Percentiles rank a stretch among this genome's conserved stretches.
phyloP scores from a whole-genome alignment of 2,888 invertebrate species.

The Sphaeridia pumilis region DNA sequence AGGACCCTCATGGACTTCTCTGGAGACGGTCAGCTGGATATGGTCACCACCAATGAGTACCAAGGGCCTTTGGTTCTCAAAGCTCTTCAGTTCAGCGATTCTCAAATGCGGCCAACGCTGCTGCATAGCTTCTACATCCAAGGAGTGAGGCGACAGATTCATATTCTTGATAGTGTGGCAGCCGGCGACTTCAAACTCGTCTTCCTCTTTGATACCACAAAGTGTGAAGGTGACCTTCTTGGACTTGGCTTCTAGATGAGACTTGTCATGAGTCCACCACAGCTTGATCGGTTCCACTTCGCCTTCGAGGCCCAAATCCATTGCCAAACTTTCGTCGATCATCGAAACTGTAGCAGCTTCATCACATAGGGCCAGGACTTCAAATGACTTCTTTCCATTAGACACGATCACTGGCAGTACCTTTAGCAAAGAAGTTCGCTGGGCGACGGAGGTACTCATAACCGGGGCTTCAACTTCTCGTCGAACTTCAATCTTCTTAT shows the following conservation, averaged over 20 bases:
- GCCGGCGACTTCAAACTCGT: background rate
- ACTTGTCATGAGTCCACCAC: background rate
- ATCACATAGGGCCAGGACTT: slow-evolving; percentile 12
- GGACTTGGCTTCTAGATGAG: background rate
- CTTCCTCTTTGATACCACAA: background rate
- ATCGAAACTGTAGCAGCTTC: slow-evolving; percentile 8
- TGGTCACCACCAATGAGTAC: slow-evolving; percentile 18
- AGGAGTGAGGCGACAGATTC: slow-evolving; percentile 5
- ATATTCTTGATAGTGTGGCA: slow-evolving; percentile 5
- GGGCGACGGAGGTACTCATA: background rate
- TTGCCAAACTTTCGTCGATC: slow-evolving; percentile 6
- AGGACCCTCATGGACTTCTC: slow-evolving; percentile 3
- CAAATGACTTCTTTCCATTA: background rate
- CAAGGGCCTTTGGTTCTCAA: background rate
- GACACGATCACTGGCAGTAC: slow-evolving; percentile 6
- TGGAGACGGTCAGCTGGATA: background rate
- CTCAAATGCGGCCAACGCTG: slow-evolving; percentile 6
- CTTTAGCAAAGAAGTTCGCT: background rate
- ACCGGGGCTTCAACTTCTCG: background rate
- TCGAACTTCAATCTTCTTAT: background rate
- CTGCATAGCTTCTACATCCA: background rate
- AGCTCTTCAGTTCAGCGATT: background rate
- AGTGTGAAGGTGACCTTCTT: background rate
- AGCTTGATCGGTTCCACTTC: background rate
- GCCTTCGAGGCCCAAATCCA: slow-evolving; percentile 2